Percentiles rank a stretch among this genome's conserved stretches.
phyloP scores from a whole-genome alignment of 2,113 vertebrate genomes.

The Cervus canadensis region DNA sequence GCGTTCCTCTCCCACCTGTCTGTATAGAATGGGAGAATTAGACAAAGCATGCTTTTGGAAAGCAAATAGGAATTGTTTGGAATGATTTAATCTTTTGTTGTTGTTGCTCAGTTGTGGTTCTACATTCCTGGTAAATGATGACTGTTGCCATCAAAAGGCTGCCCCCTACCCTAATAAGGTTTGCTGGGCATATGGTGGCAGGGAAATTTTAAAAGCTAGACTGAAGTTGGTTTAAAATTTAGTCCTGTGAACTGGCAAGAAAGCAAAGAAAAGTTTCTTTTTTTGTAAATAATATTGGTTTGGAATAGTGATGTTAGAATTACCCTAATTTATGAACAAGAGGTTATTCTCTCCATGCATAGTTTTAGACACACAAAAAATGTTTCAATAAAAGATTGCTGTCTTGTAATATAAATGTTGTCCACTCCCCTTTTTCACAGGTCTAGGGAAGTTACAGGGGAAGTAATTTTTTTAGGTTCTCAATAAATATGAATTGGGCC shows the following conservation, averaged over 20 bases:
- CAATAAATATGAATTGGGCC: slow-evolving; percentile 17
- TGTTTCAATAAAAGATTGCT: slow-evolving; percentile 63
- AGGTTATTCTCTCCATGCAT: slow-evolving; percentile 46
- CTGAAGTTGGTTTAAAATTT: slow-evolving; percentile 45
- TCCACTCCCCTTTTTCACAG: slow-evolving; percentile 46
- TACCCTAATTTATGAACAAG: slow-evolving; percentile 70
- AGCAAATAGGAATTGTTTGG: slow-evolving; percentile 51
- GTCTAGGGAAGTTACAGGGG: slow-evolving; percentile 26
- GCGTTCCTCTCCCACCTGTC: slow-evolving; percentile 15
- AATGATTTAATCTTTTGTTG: slow-evolving; percentile 45
- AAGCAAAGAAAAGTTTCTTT: slow-evolving; percentile 44
- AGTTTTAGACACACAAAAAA: slow-evolving; percentile 61
- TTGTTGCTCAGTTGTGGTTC: slow-evolving; percentile 42
- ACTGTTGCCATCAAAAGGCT: slow-evolving; percentile 34
- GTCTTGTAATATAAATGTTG: slow-evolving; percentile 63
- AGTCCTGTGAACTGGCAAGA: slow-evolving; percentile 39
- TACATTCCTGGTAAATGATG: slow-evolving; percentile 64
- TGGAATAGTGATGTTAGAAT: slow-evolving; percentile 61
- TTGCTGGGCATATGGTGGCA: slow-evolving; percentile 36
- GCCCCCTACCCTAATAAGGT: background rate
- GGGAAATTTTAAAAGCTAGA: slow-evolving; percentile 45
- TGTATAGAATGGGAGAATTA: slow-evolving; percentile 41
- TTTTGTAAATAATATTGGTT: slow-evolving; percentile 71
- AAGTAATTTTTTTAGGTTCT: slow-evolving; percentile 16
- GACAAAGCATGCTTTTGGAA: slow-evolving; percentile 62